A percentile compares a stretch with the other conserved stretches of the same genome.
phyloP scores from a whole-genome alignment of 2,888 invertebrate species.

The Campoletis raptor region DNA sequence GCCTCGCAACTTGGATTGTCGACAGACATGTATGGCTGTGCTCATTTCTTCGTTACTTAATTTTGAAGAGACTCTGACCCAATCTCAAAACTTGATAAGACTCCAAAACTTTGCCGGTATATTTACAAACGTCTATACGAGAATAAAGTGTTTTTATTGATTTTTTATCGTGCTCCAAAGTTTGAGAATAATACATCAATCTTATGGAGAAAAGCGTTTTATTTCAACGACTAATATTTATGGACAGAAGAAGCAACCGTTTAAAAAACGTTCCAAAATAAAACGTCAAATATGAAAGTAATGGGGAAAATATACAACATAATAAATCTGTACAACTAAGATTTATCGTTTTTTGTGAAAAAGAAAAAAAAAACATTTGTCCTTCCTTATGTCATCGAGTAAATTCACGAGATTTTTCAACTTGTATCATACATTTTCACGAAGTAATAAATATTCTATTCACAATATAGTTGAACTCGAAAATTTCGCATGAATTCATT shows the following conservation, averaged over 20 bases:
- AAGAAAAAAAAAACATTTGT: not conserved
- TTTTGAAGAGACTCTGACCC: not conserved
- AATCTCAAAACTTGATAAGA: not conserved
- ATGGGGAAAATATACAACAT: not conserved
- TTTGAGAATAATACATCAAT: not conserved
- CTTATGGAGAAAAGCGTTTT: not conserved
- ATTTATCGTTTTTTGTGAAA: conserved; percentile 28
- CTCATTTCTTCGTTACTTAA: not conserved
- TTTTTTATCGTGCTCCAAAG: not conserved
- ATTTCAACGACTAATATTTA: not conserved
- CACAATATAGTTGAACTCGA: not conserved
- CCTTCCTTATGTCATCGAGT: not conserved
- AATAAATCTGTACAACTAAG: not conserved
- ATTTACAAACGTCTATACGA: not conserved
- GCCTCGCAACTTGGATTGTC: not conserved
- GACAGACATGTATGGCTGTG: not conserved
- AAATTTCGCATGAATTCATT: conserved; percentile 18
- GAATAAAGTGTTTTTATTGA: not conserved
- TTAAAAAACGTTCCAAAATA: not conserved
- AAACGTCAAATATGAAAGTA: not conserved
- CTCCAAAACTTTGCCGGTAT: not conserved
- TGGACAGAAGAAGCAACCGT: not conserved
- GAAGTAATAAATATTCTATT: not conserved
- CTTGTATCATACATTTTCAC: not conserved
- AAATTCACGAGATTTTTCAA: conserved; percentile 2